phyloP scores from a whole-genome alignment of 2,797 vertebrate genomes.

The Parotocinclus haroldoi region DNA sequence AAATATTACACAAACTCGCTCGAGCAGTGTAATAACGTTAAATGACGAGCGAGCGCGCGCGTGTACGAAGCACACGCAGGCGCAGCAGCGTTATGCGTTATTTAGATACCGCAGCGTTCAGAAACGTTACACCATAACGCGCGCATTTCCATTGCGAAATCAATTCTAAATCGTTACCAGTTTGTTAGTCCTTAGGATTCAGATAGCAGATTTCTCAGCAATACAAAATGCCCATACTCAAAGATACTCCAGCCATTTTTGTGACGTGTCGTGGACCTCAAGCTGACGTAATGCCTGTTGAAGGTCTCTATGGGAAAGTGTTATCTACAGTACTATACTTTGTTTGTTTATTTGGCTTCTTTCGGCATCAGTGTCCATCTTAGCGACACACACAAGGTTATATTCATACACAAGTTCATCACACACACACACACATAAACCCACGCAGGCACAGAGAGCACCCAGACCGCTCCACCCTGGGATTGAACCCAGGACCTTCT shows the following conservation, averaged over 20 bases:
- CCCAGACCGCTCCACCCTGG: too few species aligned
- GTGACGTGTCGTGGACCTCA: constrained; percentile 42
- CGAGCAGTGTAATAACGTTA: too few species aligned
- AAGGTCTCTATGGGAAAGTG: too few species aligned
- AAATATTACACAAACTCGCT: background rate
- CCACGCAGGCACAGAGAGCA: too few species aligned
- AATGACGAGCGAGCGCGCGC: background rate
- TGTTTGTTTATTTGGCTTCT: too few species aligned
- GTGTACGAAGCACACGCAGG: constrained; percentile 17
- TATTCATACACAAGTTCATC: too few species aligned
- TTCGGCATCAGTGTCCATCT: too few species aligned
- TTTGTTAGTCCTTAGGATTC: constrained; percentile 21
- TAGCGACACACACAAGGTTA: too few species aligned
- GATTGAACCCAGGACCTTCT: too few species aligned
- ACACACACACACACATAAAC: too few species aligned
- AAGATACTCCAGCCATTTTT: constrained; percentile 35
- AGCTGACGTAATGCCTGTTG: constrained; percentile 45
- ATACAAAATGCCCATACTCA: constrained; percentile 15
- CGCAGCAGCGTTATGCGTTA: constrained; percentile 20
- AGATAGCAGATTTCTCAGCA: constrained; percentile 28
- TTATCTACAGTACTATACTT: too few species aligned
- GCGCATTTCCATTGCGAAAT: background rate
- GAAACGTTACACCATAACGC: background rate
- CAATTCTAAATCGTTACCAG: constrained; percentile 36
- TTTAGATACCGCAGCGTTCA: constrained; percentile 3